A percentile compares a stretch with the other conserved stretches of the same genome.
Evolutionary conservation across 53 echinoderm and acorn worm genomes (phyloP).

Genomic region (Actinopyga echinites): DNA sequence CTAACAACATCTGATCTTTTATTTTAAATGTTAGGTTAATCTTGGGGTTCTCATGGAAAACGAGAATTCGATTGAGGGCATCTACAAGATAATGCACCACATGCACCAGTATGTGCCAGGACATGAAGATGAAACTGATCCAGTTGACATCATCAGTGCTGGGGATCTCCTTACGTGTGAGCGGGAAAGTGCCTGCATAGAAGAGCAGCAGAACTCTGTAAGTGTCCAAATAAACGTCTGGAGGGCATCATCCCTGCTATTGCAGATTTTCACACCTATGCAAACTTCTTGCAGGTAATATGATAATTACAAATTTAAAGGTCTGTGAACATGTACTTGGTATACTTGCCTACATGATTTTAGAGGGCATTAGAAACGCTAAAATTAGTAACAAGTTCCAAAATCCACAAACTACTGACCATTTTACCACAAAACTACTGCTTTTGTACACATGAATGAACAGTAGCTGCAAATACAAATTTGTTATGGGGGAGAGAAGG

Average conservation of each 20-base stretch:
- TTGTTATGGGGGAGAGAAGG: too few relatives aligned
- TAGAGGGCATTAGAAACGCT: too few relatives aligned
- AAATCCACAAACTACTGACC: too few relatives aligned
- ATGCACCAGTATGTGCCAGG: slow-evolving; percentile 28
- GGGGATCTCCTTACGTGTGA: slow-evolving; percentile 25
- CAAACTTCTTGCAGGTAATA: slow-evolving; percentile 25
- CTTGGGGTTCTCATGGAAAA: slow-evolving; percentile 34
- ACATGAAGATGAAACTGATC: slow-evolving; percentile 22
- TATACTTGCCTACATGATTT: too few relatives aligned
- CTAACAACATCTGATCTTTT: too few relatives aligned
- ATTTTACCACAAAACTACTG: too few relatives aligned
- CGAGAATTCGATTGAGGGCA: slow-evolving; percentile 28
- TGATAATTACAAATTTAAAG: too few relatives aligned
- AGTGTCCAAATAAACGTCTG: slow-evolving; percentile 1
- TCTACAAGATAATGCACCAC: slow-evolving; percentile 37
- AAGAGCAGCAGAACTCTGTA: slow-evolving; percentile 37
- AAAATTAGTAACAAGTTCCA: too few relatives aligned
- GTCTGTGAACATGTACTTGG: too few relatives aligned
- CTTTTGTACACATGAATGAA: too few relatives aligned
- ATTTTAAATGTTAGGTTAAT: neutral
- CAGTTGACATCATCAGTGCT: slow-evolving; percentile 8
- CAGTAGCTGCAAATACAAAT: too few relatives aligned
- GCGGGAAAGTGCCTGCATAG: slow-evolving; percentile 27
- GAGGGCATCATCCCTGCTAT: slow-evolving; percentile 18
- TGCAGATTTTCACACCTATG: slow-evolving; percentile 42